phyloP scores from a whole-genome alignment of 2,113 vertebrate species.

The Anser cygnoides region DNA sequence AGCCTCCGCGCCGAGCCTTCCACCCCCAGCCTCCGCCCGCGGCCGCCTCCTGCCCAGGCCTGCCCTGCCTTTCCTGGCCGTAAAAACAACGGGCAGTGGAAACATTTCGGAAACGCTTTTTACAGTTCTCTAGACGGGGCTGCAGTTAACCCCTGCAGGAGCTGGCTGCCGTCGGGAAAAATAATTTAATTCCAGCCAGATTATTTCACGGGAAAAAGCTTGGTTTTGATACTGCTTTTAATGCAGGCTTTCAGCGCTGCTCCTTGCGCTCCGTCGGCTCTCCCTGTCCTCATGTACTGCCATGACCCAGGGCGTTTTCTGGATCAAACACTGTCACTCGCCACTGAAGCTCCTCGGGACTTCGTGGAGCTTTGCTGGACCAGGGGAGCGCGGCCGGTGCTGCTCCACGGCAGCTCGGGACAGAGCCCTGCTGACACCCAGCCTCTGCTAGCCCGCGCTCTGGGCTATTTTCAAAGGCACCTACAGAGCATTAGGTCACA shows the following conservation, averaged over 20 bases:
- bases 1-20: not conserved
- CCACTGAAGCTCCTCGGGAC: not conserved
- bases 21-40: not conserved
- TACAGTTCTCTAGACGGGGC: constrained; percentile 20
- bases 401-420: accelerated
- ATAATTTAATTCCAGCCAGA: not conserved
- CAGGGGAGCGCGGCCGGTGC: not conserved
- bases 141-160: constrained; percentile 56
- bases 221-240: constrained; percentile 5
- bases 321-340: accelerated
- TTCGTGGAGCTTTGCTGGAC: not conserved
- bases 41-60: constrained; percentile 31
- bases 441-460: not conserved
- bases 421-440: not conserved
- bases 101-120: constrained; percentile 66
- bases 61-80: constrained; percentile 57
- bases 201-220: constrained; percentile 28
- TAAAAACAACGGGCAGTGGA: constrained; percentile 55
- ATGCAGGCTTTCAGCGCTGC: not conserved
- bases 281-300: not conserved
- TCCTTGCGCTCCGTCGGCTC: not conserved
- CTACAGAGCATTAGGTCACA: constrained; percentile 40
- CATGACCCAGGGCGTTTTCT: accelerated
- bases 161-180: constrained; percentile 37
- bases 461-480: constrained; percentile 12